Evolutionary conservation across 2,888 invertebrate genomes (phyloP), one percentile per base, ranked within the genome.

Genomic region (Caenorhabditis wallacei): DNA sequence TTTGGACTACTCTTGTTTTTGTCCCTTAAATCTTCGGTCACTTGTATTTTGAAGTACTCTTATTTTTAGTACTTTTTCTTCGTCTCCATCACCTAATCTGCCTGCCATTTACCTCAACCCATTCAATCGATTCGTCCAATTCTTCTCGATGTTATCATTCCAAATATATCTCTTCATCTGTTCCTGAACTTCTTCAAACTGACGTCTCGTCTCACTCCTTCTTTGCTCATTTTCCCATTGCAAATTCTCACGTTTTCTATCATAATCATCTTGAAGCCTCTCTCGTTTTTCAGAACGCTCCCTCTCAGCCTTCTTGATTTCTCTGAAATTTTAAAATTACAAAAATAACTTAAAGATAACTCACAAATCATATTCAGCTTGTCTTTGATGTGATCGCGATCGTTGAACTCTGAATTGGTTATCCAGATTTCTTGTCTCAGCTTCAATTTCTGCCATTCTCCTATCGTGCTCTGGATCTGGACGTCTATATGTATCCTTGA

Each of bases 91-190:
- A n/a, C n/a, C n/a, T n/a, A n/a, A n/a, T n/a, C n/a, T n/a, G n/a
- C n/a, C n/a, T n/a, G 1, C 1, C 8, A 54, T 35, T 20, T 5
- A 48, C 74, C 74, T 56, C 43, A 66, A 35, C 1, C 24, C 13
- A 30, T 75, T 75, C 35, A 75, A 35, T 1, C 74, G 30, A 48
- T 46, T 37, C 0, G 74, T 75, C 74, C 74, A 75, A 22, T 75
- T 75, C n/a, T 48, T 56, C 46, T 75, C 74, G 16, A 64, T 66
- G 7, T 53, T 48, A 8, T 46, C 56, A 46, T 64, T 75, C 74
- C 74, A 75, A 11, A 75, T 56, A 0, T 18, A n/a, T 26, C 20
- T 66, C 13, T 57, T 43, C 56, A 75, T n/a, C 10, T 35, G 22
- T 7, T 43, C 43, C 13, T 11, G 35, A 22, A 66, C 57, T 43